These are phyloP conservation scores for Acromyrmex charruanus DNA, from an alignment of 1,140 invertebrate genomes.

Conservation along the genomic window DNA sequence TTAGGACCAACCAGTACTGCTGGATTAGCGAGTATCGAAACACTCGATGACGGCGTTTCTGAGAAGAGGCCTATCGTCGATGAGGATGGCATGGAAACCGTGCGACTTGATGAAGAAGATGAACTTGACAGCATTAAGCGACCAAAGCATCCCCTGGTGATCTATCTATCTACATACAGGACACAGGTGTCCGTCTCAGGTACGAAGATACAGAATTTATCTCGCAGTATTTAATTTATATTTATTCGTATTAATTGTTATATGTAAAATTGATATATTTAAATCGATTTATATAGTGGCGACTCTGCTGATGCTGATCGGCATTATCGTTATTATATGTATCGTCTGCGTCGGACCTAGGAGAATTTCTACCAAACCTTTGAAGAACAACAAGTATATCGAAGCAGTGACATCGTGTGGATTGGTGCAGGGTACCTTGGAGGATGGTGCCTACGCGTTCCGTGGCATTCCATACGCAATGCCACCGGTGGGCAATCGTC, in stretches of 20 bases:
- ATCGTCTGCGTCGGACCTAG: constrained; percentile 87
- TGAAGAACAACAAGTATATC: constrained; percentile 91
- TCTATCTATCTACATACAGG: constrained; percentile 77
- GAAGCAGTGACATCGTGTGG: constrained; percentile 93
- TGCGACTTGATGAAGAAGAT: constrained; percentile 87
- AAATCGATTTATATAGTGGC: not conserved
- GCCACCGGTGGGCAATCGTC: constrained; percentile 90
- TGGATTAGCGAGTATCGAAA: constrained; percentile 92
- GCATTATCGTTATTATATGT: constrained; percentile 89
- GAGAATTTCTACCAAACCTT: constrained; percentile 84
- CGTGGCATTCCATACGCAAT: constrained; percentile 94
- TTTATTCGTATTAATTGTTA: not conserved
- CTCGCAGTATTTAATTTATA: not conserved
- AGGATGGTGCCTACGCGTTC: constrained; percentile 93
- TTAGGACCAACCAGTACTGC: constrained; percentile 86
- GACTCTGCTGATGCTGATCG: constrained; percentile 86
- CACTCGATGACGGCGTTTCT: constrained; percentile 88
- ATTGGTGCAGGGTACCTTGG: constrained; percentile 91
- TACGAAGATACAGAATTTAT: constrained; percentile 3
- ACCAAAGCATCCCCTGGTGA: constrained; percentile 78
- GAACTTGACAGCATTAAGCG: constrained; percentile 74
- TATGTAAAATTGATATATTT: not conserved
- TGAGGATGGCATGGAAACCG: constrained; percentile 91
- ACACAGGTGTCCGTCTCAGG: constrained; percentile 80
- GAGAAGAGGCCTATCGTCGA: constrained; percentile 91